Evolutionary conservation across 1,140 invertebrate species (phyloP), one percentile per base, ranked within the genome.

Genomic region (Platyscapa corneri): DNA sequence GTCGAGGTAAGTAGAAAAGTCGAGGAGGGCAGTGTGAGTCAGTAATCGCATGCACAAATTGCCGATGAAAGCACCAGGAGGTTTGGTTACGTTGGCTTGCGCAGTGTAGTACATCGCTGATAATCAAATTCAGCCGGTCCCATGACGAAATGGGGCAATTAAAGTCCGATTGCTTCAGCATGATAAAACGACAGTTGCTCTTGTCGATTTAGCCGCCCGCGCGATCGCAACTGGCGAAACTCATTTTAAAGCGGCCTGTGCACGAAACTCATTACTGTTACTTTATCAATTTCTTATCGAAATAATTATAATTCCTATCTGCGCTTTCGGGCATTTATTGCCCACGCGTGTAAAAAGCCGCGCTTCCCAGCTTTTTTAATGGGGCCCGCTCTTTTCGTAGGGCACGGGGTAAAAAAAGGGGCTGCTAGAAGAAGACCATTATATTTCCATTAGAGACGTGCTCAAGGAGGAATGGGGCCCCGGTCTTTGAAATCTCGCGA

Each of bases 61-160:
- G 84, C 87, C 88, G 39, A 67, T 78, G 74, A 53, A 82, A 85
- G 70, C 49, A 70, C 5, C n/a, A 75, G 65, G 8, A 76, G 34
- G 12, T 23, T 18, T 23, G 75, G 6, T 34, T 37, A 70, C 34
- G 42, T n/a, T 18, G 39, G 34, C n/a, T 39, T 49, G 34, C 32
- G 75, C 32, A 46, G 53, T 56, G 67, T 7, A 75, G 7, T n/a
- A 30, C 12, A 42, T 1, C 49, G 88, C 90, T 92, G 92, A 93
- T 93, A 93, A 93, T 93, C 92, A 92, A 93, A 92, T 91, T 93
- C 92, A 72, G 90, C 91, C 88, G 89, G 89, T 89, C 65, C 90
- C 91, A 93, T 93, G 91, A 93, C 92, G 92, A 93, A 93, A 93
- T 91, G 92, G 88, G 87, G 91, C 92, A 93, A 93, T 93, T 93